Evolutionary conservation across 2,888 invertebrate genomes (phyloP).

Genomic region (Macaria liturata): DNA sequence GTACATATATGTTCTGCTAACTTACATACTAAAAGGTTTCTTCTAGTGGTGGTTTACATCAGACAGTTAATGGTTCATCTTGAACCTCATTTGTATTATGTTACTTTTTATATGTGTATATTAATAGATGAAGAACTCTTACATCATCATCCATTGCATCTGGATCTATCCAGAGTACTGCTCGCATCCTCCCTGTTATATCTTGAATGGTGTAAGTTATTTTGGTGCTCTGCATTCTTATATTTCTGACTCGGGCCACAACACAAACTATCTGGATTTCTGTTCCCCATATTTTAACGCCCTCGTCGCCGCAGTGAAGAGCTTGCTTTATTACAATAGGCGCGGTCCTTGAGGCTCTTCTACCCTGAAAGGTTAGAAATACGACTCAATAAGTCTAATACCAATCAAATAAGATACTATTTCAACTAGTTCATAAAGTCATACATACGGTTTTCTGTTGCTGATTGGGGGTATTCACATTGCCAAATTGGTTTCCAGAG

Average conservation of each 20-base stretch:
- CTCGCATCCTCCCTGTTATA: conserved; percentile 77
- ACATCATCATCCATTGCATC: conserved; percentile 79
- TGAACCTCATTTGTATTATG: too few relatives aligned
- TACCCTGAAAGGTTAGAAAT: conserved; percentile 47
- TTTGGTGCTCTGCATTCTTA: conserved; percentile 76
- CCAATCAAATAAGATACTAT: too few relatives aligned
- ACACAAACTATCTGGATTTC: conserved; percentile 75
- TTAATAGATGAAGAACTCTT: conserved; percentile 22
- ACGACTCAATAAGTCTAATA: too few relatives aligned
- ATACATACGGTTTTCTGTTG: conserved; percentile 65
- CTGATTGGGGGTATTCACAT: conserved; percentile 71
- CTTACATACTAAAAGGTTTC: too few relatives aligned
- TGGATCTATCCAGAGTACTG: conserved; percentile 76
- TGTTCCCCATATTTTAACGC: conserved; percentile 78
- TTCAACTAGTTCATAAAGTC: neutral
- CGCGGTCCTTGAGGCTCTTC: conserved; percentile 74
- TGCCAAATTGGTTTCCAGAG: conserved; percentile 74
- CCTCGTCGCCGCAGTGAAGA: conserved; percentile 73
- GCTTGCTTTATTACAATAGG: conserved; percentile 78
- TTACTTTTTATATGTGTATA: too few relatives aligned
- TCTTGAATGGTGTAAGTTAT: conserved; percentile 79
- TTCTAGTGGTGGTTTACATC: too few relatives aligned
- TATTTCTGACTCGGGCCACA: conserved; percentile 70
- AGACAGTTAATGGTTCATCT: too few relatives aligned
- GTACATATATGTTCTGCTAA: too few relatives aligned